Base-by-base conservation (phyloP, 2,797 vertebrate genomes). In the Lacerta viridis region DNA sequence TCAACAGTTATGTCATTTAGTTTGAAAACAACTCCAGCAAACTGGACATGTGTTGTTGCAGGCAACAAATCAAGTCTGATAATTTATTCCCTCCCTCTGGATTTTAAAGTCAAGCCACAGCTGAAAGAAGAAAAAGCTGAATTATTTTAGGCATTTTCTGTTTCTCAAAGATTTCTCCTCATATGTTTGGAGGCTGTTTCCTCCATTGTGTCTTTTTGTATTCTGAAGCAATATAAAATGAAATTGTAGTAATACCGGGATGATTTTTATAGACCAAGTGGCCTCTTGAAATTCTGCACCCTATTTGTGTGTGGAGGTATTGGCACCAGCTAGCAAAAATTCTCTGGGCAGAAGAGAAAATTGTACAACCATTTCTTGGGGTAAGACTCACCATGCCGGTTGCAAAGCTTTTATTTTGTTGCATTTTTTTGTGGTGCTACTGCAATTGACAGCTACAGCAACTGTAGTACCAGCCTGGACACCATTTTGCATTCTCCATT, bases 11-110 rank as follows among this genome's bases (percentile, higher is more conserved):
- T 92, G 89, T 91, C 0, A 92, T 90, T 93, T 92, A 1, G 78
- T 90, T 93, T 94, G 80, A 92, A 91, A 95, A 79, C 82, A 93
- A 88, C 3, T 80, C 17, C n/a, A 91, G 50, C 87, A 90, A 90
- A 88, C 9, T 61, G 3, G 87, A 39, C 20, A 18, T 86, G 23
- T 85, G 84, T 85, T 85, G 76, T 11, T 84, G 29, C 39, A 86
- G 85, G 71, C 71, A 92, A 74, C 33, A 83, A 61, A 61, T 82
- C 69, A 77, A 85, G 43, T 79, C 75, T 80, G n/a, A 36, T 27
- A 59, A 61, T 74, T 87, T 80, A 89, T 66, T 66, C 68, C 1
- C 50, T n/a, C 25, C 80, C 84, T 85, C 59, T 87, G 39, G 41
- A 13, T 83, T 50, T 93, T 92, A 90, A 89, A 92, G 80, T 27